phyloP scores from a whole-genome alignment of 2,888 invertebrate species.

The Chironomus riparius region DNA sequence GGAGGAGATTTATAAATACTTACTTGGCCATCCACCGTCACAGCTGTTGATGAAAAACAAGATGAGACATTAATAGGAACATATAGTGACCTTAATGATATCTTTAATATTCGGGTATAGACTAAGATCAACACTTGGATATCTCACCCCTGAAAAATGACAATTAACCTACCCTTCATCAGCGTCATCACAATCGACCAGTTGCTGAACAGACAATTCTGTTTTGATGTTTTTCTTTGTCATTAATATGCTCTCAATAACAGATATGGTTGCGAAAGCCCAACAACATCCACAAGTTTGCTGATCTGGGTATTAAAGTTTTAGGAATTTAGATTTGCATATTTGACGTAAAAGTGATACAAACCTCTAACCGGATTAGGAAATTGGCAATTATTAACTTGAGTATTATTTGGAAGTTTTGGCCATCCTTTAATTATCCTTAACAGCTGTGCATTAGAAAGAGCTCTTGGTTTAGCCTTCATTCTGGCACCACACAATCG shows the following conservation, averaged over 20 bases:
- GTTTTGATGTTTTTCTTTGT: not conserved
- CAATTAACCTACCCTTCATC: not conserved
- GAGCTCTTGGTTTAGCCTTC: not conserved
- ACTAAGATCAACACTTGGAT: no score
- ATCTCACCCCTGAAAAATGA: not conserved
- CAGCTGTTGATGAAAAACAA: not conserved
- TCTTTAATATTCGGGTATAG: no score
- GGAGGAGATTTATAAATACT: no score
- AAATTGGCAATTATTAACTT: not conserved
- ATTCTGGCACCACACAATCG: not conserved
- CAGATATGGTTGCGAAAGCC: not conserved
- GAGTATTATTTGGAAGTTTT: not conserved
- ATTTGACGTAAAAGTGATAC: no score
- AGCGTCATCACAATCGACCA: not conserved
- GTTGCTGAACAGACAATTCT: not conserved
- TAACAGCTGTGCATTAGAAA: not conserved
- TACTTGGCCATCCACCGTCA: not conserved
- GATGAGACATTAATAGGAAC: no score
- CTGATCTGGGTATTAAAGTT: not conserved
- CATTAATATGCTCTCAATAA: not conserved
- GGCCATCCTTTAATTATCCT: not conserved
- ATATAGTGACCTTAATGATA: no score
- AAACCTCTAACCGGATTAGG: not conserved
- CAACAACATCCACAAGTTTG: not conserved
- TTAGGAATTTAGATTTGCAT: no score